These are phyloP conservation scores for Meriones unguiculatus DNA, from an alignment of 2,113 vertebrate species.

Conservation along the genomic window DNA sequence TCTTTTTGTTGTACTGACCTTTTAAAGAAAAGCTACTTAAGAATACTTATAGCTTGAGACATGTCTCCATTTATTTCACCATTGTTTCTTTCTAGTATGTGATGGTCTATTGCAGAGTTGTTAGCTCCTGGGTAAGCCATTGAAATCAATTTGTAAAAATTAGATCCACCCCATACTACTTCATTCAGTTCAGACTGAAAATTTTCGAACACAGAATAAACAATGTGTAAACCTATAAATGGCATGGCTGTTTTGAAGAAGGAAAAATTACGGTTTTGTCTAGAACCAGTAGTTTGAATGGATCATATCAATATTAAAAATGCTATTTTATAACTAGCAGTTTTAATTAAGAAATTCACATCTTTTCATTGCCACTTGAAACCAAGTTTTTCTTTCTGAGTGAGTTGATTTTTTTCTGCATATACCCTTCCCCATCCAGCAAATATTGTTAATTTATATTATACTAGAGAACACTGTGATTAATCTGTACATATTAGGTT, in stretches of 20 bases:
- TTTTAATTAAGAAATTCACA: background rate
- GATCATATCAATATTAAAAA: slow-evolving; percentile 21
- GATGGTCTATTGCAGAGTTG: slow-evolving; percentile 33
- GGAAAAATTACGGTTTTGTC: slow-evolving; percentile 26
- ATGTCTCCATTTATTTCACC: background rate
- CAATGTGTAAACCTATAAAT: slow-evolving; percentile 36
- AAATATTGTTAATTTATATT: slow-evolving; percentile 37
- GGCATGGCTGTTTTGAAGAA: slow-evolving; percentile 43
- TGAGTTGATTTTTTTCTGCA: background rate
- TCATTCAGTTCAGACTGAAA: background rate
- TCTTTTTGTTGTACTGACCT: background rate
- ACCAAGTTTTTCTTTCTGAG: slow-evolving; percentile 16
- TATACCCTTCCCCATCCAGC: background rate
- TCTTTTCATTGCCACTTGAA: slow-evolving; percentile 30
- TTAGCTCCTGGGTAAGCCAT: background rate
- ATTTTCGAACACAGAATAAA: slow-evolving; percentile 40
- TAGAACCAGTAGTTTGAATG: slow-evolving; percentile 32
- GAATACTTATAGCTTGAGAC: background rate
- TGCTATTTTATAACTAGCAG: slow-evolving; percentile 4
- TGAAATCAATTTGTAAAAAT: background rate
- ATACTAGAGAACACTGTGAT: slow-evolving; percentile 27
- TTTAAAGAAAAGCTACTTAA: background rate
- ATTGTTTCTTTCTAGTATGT: background rate
- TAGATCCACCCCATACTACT: background rate
- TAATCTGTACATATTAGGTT: slow-evolving; percentile 31